Base-by-base conservation (phyloP, 2,797 vertebrate species). In the Triplophysa yarkandensis region DNA sequence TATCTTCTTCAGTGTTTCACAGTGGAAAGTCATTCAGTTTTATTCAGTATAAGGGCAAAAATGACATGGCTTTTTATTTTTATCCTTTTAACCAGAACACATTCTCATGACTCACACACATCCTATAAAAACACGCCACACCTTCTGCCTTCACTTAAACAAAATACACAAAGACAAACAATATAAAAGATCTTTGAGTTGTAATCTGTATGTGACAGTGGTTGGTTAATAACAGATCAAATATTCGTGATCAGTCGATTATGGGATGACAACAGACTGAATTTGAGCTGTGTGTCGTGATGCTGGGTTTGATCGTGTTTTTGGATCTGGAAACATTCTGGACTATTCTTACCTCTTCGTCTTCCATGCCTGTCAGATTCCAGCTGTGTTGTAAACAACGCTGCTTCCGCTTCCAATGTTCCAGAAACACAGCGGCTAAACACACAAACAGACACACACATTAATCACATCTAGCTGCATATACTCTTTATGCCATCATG, bases 391-490 rank as follows among this genome's bases (percentile, higher is more conserved):
- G 93, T 82, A 99, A 75, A 84, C 94, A 94, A 93, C 97, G 95
- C 89, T 99, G 97, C 65, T 95, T 87, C 68, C 97, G 93, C 78
- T 98, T 98, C 98, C 98, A 99, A 83, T 97, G 95, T 83, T 99
- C 97, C 30, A 97, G 93, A 86, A 99, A 99, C 88, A 95, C 96
- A 44, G 96, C 96, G 57, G 96, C 98, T 99, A 63, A 48, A 77
- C 4, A 75, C 50, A 82, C 65, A 85, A 30, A 78, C 43, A 32
- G 17, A 81, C 70, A 80, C 44, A 76, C 62, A 68, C 30, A 68
- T n/a, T 17, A 21, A 50, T 39, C 27, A 4, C 28, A 39, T 39
- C 25, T 46, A 25, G 1, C 13, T 3, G 13, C 43, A 7, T 46
- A 30, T 27, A 60, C 28, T 25, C 4, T 67, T 50, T 41, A 77